These are phyloP conservation scores for Argentina silus DNA, from an alignment of 2,797 vertebrate species.

Conservation along the genomic window DNA sequence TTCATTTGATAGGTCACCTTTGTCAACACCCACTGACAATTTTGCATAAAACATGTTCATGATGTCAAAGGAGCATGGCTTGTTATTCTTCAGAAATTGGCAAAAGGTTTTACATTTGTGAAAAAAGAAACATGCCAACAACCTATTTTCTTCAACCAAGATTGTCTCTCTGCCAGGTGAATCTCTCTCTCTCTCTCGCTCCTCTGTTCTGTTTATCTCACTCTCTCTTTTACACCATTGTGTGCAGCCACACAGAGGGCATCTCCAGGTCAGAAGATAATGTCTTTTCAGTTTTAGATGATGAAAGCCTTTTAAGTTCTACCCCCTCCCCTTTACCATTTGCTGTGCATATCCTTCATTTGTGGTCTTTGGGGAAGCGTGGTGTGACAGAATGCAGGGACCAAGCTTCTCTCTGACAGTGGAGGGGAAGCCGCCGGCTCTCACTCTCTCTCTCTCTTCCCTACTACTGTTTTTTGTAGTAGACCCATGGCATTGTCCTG, in stretches of 20 bases:
- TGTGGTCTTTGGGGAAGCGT: conserved; percentile 63
- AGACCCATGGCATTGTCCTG: conserved; percentile 79
- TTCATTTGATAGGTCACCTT: conserved; percentile 9
- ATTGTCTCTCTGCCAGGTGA: conserved; percentile 32
- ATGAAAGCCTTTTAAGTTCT: conserved; percentile 87
- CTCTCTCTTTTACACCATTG: conserved; percentile 57
- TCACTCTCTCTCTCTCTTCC: conserved; percentile 13
- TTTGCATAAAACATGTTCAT: conserved; percentile 37
- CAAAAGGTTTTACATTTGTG: conserved; percentile 21
- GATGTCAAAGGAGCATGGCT: conserved; percentile 55
- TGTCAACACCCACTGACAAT: conserved; percentile 31
- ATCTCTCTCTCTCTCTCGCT: conserved; percentile 34
- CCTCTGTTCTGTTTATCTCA: neutral
- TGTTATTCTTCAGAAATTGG: conserved; percentile 49
- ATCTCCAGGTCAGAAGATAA: conserved; percentile 89
- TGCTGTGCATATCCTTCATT: conserved; percentile 77
- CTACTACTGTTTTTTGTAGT: conserved; percentile 79
- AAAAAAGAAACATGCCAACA: conserved; percentile 37
- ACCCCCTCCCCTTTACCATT: conserved; percentile 44
- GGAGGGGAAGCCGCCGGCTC: conserved; percentile 43
- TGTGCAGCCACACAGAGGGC: conserved; percentile 83
- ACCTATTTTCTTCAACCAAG: conserved; percentile 54
- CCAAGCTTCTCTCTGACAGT: conserved; percentile 79
- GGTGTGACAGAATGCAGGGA: conserved; percentile 88
- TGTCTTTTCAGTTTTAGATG: conserved; percentile 89